Base-by-base conservation (phyloP, 2,797 vertebrate species). In the Tragelaphus oryx region DNA sequence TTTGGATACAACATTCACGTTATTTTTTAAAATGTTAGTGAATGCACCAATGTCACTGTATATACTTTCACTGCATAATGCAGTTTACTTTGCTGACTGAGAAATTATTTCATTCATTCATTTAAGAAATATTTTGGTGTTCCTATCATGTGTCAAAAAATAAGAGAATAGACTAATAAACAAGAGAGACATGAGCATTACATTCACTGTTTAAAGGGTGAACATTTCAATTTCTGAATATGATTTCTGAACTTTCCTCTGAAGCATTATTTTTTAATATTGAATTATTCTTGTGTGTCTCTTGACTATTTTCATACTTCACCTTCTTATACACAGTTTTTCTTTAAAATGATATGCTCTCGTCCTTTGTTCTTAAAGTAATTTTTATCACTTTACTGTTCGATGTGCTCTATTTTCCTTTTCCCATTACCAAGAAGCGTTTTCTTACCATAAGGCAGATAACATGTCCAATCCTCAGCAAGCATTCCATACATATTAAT, bases 181-280 rank as follows among this genome's bases (percentile, higher is more conserved):
- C 30, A 57, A 17, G 62, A 59, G 1, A 80, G 44, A n/a, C 9
- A 4, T 33, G 17, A 33, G 65, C 18, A 10, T 52, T 87, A 46
- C 28, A 28, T 59, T 86, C 24, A 78, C 44, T 55, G 7, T 74
- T 54, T 89, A 44, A 93, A 85, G 37, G 16, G 11, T 87, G 17
- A 90, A 59, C 16, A 37, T 89, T 68, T 22, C 6, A 75, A 16
- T 86, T 46, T 55, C 55, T 71, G 60, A 89, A 84, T 87, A 20
- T 78, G 59, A 89, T 82, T 87, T 92, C 17, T 94, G 71, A 92
- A 86, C 22, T 95, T 88, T 75, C 18, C 30, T 93, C 55, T 37
- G 41, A 78, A 75, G 22, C 17, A 75, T 41, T 87, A 52, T 74
- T 93, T 92, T 85, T 89, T 48, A 91, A 78, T 74, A 91, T 24